Evolutionary conservation across 2,113 vertebrate species (phyloP).

Genomic region (Bubo bubo): DNA sequence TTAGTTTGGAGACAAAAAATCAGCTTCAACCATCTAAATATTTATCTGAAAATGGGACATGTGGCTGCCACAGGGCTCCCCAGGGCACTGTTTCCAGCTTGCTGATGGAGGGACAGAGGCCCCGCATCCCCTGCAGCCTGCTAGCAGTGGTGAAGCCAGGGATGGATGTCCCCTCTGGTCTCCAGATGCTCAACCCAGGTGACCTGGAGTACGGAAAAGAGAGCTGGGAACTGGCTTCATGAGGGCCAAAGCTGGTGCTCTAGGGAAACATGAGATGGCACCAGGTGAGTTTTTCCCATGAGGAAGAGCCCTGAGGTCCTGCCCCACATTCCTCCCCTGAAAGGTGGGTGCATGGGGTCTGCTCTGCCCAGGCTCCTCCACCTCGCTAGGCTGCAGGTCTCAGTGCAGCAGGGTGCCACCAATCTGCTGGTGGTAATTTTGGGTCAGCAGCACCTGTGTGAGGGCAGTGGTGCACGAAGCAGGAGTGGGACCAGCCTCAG

Average conservation of each 20-base stretch:
- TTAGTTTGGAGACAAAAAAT: neutral
- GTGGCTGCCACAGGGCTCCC: neutral
- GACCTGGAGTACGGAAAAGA: neutral
- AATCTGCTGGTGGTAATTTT: neutral
- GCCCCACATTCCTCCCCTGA: accelerated
- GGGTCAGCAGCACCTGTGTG: neutral
- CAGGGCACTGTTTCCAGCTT: neutral
- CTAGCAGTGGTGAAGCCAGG: neutral
- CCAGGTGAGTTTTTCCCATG: neutral
- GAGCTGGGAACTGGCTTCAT: neutral
- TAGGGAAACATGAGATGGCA: neutral
- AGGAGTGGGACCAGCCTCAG: accelerated
- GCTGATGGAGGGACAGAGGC: neutral
- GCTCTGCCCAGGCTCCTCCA: accelerated
- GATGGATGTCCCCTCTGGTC: neutral
- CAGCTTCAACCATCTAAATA: neutral
- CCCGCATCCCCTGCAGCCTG: neutral
- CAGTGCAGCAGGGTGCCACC: neutral
- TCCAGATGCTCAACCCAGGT: neutral
- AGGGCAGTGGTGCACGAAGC: accelerated
- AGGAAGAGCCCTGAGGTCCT: neutral
- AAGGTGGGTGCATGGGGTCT: neutral
- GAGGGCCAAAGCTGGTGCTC: neutral
- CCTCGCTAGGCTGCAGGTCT: accelerated
- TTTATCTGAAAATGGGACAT: neutral